Evolutionary conservation across 1,140 invertebrate genomes (phyloP).

Genomic region (Odontomachus brunneus): DNA sequence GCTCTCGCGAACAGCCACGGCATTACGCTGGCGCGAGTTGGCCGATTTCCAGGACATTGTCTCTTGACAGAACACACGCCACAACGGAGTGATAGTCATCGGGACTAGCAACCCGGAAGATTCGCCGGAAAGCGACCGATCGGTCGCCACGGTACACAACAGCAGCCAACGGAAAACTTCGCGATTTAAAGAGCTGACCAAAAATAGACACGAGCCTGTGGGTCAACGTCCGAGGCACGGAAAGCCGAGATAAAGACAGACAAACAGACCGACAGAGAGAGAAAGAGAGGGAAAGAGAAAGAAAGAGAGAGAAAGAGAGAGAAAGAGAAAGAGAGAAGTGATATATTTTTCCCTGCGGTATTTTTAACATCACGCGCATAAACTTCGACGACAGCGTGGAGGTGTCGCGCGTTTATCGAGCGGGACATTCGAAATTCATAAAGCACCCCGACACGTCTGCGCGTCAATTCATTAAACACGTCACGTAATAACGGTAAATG

Average conservation of each 20-base stretch:
- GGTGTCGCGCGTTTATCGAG: constrained; percentile 18
- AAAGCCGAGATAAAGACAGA: constrained; percentile 1
- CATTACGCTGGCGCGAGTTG: constrained; percentile 48
- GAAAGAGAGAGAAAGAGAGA: constrained; percentile 14
- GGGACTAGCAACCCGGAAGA: constrained; percentile 14
- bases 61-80: constrained; percentile 60
- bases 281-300: constrained; percentile 17
- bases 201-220: constrained; percentile 31
- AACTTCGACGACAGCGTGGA: neutral
- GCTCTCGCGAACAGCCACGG: constrained; percentile 22
- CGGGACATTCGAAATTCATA: constrained; percentile 34
- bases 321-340: no score
- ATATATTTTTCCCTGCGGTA: constrained; percentile 35
- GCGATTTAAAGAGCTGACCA: constrained; percentile 25
- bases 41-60: constrained; percentile 73
- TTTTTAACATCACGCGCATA: constrained; percentile 26
- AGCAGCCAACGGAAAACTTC: neutral
- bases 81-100: constrained; percentile 10
- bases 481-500: constrained; percentile 26
- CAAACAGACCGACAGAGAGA: neutral
- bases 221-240: constrained; percentile 26
- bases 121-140: constrained; percentile 5
- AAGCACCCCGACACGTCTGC: neutral
- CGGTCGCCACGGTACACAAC: neutral
- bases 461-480: constrained; percentile 5